These are phyloP conservation scores for Synodontis membranacea DNA, from an alignment of 2,113 vertebrate genomes.

Conservation along the genomic window DNA sequence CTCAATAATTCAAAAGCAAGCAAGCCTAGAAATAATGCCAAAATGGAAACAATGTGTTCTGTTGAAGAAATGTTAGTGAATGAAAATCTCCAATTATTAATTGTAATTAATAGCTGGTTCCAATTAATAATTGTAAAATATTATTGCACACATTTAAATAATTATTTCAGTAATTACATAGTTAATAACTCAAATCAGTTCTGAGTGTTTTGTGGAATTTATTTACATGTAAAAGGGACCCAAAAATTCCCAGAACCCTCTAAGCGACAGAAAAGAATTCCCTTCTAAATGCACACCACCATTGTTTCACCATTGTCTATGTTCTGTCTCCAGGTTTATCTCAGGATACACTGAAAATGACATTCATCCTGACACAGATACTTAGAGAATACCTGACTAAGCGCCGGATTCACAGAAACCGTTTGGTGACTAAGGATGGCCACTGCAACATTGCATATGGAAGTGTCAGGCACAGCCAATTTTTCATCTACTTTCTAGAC, in stretches of 20 bases:
- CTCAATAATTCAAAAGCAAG: no score
- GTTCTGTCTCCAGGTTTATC: slow-evolving; percentile 10
- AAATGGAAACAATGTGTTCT: no score
- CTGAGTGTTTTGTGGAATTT: neutral
- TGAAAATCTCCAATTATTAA: neutral
- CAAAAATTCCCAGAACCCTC: neutral
- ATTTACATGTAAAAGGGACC: neutral
- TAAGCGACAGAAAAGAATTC: neutral
- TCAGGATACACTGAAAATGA: slow-evolving; percentile 70
- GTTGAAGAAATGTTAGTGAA: neutral
- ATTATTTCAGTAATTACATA: neutral
- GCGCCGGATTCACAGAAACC: slow-evolving; percentile 63
- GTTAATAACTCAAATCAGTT: neutral
- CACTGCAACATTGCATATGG: slow-evolving; percentile 95
- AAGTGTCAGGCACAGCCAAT: slow-evolving; percentile 80
- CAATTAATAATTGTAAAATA: neutral
- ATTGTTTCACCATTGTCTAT: neutral
- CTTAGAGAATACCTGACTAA: slow-evolving; percentile 66
- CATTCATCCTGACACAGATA: slow-evolving; percentile 73
- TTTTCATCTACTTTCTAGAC: slow-evolving; percentile 85
- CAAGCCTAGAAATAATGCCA: no score
- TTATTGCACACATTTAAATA: neutral
- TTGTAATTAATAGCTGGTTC: no score
- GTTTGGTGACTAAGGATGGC: slow-evolving; percentile 92
- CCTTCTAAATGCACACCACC: neutral